Conservation (phyloP, 2,888 invertebrate species). For the Pachymerium ferrugineum region DNA sequence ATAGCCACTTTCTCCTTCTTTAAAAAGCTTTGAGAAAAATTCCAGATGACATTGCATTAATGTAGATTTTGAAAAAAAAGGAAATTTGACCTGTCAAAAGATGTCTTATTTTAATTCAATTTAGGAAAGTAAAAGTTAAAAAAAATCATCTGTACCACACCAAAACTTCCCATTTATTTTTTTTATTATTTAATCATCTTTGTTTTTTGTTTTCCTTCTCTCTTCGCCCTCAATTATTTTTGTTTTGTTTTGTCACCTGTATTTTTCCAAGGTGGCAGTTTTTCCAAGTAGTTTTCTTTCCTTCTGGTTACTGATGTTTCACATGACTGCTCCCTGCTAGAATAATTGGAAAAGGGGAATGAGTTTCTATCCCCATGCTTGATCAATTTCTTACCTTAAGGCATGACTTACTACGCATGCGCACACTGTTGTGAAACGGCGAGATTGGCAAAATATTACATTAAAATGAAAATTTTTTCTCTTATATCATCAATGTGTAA, state of each 20-base stretch:
- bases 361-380: slow-evolving; percentile 19
- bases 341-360: slow-evolving; percentile 21
- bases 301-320: not conserved
- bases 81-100: too few species aligned
- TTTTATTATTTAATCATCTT: not conserved
- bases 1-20: too few species aligned
- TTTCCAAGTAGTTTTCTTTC: not conserved
- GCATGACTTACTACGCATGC: not conserved
- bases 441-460: not conserved
- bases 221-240: not conserved
- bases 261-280: slow-evolving; percentile 16
- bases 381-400: slow-evolving; percentile 25
- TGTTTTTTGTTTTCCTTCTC: not conserved
- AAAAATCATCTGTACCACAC: too few species aligned
- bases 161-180: too few species aligned
- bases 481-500: too few species aligned
- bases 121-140: too few species aligned
- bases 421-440: not conserved
- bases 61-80: too few species aligned
- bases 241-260: not conserved
- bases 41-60: too few species aligned
- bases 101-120: too few species aligned
- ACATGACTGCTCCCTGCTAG: slow-evolving; percentile 1
- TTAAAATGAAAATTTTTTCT: not conserved
- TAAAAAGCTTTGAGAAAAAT: too few species aligned